Conservation (phyloP, 2,113 vertebrate species). For the Pycnonotus jocosus region DNA sequence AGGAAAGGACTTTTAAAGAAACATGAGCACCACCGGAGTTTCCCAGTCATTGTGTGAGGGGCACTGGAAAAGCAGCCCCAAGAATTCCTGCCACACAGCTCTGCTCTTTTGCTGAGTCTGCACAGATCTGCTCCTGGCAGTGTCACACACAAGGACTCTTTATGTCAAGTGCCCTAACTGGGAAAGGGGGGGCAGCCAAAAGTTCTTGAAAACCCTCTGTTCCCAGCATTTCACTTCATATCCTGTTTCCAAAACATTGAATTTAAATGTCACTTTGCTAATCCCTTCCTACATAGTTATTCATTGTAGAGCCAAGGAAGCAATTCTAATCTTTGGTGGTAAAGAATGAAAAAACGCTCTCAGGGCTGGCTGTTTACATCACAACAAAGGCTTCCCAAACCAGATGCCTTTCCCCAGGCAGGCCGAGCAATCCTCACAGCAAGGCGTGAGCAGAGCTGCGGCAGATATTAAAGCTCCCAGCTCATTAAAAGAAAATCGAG, state of each 20-base stretch:
- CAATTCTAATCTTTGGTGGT: neutral
- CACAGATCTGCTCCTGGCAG: neutral
- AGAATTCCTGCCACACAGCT: neutral
- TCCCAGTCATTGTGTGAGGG: neutral
- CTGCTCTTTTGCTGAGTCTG: neutral
- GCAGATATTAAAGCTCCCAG: neutral
- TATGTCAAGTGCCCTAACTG: neutral
- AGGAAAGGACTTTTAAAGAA: neutral
- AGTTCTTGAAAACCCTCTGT: neutral
- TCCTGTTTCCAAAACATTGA: neutral
- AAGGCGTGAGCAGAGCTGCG: neutral
- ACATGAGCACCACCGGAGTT: neutral
- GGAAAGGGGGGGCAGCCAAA: neutral
- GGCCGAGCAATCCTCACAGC: neutral
- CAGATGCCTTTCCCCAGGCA: neutral
- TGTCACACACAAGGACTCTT: neutral
- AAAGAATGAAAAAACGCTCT: neutral
- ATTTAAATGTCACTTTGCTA: neutral
- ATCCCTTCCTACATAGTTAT: neutral
- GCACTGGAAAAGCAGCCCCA: neutral
- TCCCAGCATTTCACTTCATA: neutral
- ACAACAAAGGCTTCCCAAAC: neutral
- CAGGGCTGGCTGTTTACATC: neutral
- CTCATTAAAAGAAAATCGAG: neutral
- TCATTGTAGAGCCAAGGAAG: neutral